These are phyloP conservation scores for Asobara japonica DNA, from an alignment of 1,140 invertebrate genomes.

Conservation along the genomic window DNA sequence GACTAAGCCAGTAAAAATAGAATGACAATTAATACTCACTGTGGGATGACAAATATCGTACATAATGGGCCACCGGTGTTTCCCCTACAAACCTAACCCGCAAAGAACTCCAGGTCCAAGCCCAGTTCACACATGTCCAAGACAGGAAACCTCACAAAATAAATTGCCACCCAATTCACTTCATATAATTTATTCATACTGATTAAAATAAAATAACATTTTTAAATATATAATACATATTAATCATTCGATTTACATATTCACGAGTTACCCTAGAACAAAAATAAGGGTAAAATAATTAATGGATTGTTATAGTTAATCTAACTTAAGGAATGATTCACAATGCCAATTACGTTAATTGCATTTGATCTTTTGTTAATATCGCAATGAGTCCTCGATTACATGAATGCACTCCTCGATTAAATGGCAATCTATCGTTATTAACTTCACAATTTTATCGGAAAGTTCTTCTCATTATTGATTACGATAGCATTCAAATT, in stretches of 20 bases:
- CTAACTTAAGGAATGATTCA: constrained; percentile 35
- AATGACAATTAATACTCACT: constrained; percentile 45
- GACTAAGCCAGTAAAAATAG: background rate
- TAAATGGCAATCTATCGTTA: background rate
- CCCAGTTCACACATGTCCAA: no score
- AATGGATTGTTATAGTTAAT: constrained; percentile 13
- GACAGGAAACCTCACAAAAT: background rate
- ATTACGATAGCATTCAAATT: constrained; percentile 22
- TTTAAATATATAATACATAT: constrained; percentile 47
- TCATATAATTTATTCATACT: constrained; percentile 39
- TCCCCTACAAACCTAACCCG: background rate
- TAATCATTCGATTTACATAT: constrained; percentile 31
- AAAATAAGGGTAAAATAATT: background rate
- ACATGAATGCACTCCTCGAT: background rate
- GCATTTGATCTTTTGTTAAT: constrained; percentile 30
- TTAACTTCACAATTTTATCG: no score
- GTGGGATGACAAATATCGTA: constrained; percentile 57
- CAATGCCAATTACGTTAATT: constrained; percentile 19
- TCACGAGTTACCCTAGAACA: background rate
- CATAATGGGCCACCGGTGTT: constrained; percentile 36
- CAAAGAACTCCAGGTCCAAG: no score
- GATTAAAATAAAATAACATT: constrained; percentile 49
- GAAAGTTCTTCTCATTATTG: constrained; percentile 15
- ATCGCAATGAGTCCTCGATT: background rate
- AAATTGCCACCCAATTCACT: background rate